Conservation (phyloP, 2,888 invertebrate genomes). For the Drosophila melanosoma region DNA sequence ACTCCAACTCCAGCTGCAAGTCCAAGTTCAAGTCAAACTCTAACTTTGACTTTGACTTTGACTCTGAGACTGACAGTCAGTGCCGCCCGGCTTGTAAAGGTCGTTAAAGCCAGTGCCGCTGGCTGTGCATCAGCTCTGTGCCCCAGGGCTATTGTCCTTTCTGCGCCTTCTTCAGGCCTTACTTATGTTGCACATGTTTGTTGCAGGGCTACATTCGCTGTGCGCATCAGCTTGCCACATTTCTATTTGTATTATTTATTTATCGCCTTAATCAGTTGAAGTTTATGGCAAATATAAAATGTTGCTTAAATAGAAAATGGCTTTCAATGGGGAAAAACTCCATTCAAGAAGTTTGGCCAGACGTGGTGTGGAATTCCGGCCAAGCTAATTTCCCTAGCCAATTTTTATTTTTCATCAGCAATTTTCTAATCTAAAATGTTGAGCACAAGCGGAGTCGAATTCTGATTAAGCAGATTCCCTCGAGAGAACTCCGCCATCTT, state of each 20-base stretch:
- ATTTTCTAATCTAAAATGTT: no score
- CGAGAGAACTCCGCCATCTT: not conserved
- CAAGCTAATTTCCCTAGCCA: not conserved
- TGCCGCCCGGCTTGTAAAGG: conserved; percentile 68
- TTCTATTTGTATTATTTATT: not conserved
- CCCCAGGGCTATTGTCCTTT: conserved; percentile 60
- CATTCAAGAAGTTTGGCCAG: not conserved
- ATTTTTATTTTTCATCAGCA: no score
- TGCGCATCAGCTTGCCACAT: not conserved
- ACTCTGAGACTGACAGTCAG: conserved; percentile 40
- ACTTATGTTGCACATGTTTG: conserved; percentile 32
- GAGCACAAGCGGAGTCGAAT: no score
- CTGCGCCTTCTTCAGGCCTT: conserved; percentile 61
- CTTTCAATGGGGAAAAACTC: not conserved
- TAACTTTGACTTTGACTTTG: conserved; percentile 32
- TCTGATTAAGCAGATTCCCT: not conserved
- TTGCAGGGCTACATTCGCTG: conserved; percentile 6
- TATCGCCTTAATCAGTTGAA: not conserved
- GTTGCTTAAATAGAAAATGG: not conserved
- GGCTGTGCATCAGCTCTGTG: conserved; percentile 15
- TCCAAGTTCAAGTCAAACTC: not conserved
- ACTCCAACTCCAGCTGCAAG: not conserved
- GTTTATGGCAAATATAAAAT: not conserved
- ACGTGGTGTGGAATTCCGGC: not conserved
- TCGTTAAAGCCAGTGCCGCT: conserved; percentile 71